A percentile compares a stretch with the other conserved stretches of the same genome.
Conservation (phyloP, 2,888 invertebrate genomes). For the Hyalella azteca region DNA sequence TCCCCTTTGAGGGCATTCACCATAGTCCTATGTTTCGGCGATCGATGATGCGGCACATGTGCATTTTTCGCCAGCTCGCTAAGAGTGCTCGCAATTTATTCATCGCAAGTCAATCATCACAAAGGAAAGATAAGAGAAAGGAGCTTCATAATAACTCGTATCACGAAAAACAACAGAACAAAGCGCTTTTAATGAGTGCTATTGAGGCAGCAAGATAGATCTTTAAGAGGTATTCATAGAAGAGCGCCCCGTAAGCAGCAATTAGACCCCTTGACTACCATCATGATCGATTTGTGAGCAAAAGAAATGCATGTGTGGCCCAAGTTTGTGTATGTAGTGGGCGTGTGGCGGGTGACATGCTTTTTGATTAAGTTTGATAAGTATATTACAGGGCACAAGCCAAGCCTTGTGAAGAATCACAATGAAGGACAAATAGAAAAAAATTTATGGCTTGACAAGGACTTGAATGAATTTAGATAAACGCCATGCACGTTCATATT, state of each 20-base stretch:
- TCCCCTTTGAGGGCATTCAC: too few relatives aligned
- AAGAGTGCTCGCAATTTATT: not conserved
- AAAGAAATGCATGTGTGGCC: not conserved
- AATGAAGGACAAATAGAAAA: too few relatives aligned
- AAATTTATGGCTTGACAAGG: too few relatives aligned
- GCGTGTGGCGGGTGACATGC: not conserved
- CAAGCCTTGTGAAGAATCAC: too few relatives aligned
- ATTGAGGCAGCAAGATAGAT: conserved; percentile 13
- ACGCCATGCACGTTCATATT: too few relatives aligned
- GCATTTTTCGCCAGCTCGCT: not conserved
- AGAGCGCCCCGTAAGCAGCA: not conserved
- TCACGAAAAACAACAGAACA: conserved; percentile 26
- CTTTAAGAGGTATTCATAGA: not conserved
- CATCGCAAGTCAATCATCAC: conserved; percentile 23
- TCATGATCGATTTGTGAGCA: not conserved
- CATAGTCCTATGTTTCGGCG: too few relatives aligned
- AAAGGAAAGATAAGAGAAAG: conserved; percentile 27
- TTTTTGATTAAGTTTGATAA: too few relatives aligned
- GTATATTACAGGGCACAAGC: too few relatives aligned
- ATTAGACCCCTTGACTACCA: not conserved
- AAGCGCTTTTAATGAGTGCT: conserved; percentile 13
- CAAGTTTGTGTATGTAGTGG: not conserved
- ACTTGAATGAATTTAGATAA: too few relatives aligned
- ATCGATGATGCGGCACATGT: conserved; percentile 17
- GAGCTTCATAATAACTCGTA: conserved; percentile 29